These are phyloP conservation scores for Tuta absoluta DNA, from an alignment of 2,888 invertebrate species.

Conservation along the genomic window DNA sequence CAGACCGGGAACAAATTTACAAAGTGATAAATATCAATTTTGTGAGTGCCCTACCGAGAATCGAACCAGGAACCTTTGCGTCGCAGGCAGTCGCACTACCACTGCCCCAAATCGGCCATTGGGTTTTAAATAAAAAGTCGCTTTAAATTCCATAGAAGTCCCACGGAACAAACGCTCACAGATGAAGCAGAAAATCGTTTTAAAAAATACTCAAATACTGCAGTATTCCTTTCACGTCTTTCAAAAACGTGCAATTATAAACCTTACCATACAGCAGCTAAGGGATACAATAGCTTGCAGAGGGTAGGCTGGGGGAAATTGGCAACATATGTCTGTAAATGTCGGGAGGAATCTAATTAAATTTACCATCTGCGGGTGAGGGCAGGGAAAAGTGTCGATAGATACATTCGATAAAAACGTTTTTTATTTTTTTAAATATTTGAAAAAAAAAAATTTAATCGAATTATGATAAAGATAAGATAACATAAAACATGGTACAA, in stretches of 20 bases:
- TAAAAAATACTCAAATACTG: conserved; percentile 26
- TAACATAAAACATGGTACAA: too few species aligned
- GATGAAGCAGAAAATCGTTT: conserved; percentile 20
- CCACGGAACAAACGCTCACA: conserved; percentile 14
- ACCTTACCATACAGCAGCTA: conserved; percentile 25
- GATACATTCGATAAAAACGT: neutral
- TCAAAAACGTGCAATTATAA: neutral
- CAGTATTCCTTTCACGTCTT: accelerated
- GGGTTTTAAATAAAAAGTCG: neutral
- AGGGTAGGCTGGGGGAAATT: conserved; percentile 46
- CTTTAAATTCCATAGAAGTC: conserved; percentile 23
- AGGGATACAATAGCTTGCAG: conserved; percentile 32
- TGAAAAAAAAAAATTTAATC: too few species aligned
- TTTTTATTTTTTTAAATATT: neutral
- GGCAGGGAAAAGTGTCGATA: conserved; percentile 33
- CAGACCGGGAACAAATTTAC: too few species aligned
- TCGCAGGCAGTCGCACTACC: too few species aligned
- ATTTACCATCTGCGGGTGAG: conserved; percentile 57
- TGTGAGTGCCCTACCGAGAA: too few species aligned
- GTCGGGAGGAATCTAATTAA: conserved; percentile 84
- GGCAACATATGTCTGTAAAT: conserved; percentile 76
- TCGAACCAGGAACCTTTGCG: too few species aligned
- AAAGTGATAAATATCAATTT: too few species aligned
- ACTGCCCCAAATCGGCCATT: too few species aligned
- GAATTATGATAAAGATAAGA: too few species aligned